Evolutionary conservation across 2,113 vertebrate genomes (phyloP).

Genomic region (Zosterops lateralis): DNA sequence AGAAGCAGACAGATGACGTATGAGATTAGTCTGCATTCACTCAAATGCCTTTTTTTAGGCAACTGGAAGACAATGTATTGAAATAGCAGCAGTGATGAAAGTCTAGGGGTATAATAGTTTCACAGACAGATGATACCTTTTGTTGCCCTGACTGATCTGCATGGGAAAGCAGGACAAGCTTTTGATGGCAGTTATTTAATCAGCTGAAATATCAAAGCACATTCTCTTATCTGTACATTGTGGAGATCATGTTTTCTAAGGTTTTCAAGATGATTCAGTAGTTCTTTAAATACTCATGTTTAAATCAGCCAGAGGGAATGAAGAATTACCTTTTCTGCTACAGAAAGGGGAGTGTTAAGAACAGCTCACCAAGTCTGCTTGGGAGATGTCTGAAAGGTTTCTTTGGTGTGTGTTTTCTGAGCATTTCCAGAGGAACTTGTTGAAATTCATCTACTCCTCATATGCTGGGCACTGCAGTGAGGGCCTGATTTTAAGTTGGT

Average conservation of each 20-base stretch:
- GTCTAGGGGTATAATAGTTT: conserved; percentile 1
- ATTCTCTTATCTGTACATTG: background rate
- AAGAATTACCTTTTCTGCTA: background rate
- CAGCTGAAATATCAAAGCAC: conserved; percentile 37
- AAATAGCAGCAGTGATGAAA: conserved; percentile 25
- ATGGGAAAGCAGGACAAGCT: conserved; percentile 48
- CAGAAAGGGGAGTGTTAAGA: background rate
- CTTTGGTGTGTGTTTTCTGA: background rate
- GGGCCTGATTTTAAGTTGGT: background rate
- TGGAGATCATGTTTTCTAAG: background rate
- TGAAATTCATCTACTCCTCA: background rate
- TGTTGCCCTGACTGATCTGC: background rate
- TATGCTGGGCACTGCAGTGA: background rate
- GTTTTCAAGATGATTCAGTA: background rate
- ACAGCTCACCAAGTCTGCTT: background rate
- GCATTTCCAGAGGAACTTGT: background rate
- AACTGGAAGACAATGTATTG: background rate
- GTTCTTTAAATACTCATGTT: background rate
- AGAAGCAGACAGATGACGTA: background rate
- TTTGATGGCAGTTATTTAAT: conserved; percentile 22
- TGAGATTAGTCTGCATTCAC: background rate
- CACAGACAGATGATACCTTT: conserved; percentile 27
- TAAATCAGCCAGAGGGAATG: background rate
- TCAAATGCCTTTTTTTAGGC: background rate
- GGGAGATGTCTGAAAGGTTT: background rate